Percentiles rank a stretch among this genome's conserved stretches.
phyloP scores from a whole-genome alignment of 2,888 invertebrate species.

The Scaptomyza parva region DNA sequence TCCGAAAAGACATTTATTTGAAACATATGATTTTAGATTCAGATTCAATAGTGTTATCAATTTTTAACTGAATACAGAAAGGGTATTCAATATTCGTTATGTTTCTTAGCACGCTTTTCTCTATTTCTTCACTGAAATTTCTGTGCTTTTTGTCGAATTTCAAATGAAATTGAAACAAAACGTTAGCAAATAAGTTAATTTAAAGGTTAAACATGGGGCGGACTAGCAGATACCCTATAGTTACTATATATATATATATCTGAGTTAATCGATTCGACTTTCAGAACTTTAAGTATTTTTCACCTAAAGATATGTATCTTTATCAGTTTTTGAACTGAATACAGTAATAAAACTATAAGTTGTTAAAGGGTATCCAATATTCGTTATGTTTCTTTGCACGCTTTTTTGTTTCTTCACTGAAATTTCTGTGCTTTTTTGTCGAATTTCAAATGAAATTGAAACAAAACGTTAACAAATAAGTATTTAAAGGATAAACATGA shows the following conservation, averaged over 20 bases:
- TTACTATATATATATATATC: too few species aligned
- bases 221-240: slow-evolving; percentile 2
- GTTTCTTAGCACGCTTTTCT: neutral
- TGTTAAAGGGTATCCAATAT: neutral
- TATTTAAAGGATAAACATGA: neutral
- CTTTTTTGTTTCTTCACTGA: slow-evolving; percentile 15
- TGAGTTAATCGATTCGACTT: too few species aligned
- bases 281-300: too few species aligned
- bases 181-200: slow-evolving; percentile 9
- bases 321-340: too few species aligned
- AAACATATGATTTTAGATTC: too few species aligned
- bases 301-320: too few species aligned
- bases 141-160: slow-evolving; percentile 24
- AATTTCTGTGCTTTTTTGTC: slow-evolving; percentile 28
- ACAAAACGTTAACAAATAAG: slow-evolving; percentile 28
- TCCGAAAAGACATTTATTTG: too few species aligned
- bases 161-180: slow-evolving; percentile 42
- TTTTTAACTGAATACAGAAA: too few species aligned
- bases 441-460: slow-evolving; percentile 38
- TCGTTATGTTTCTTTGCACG: neutral
- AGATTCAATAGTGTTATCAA: too few species aligned
- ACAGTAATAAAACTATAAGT: too few species aligned
- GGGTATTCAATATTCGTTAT: neutral
- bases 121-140: slow-evolving; percentile 26
- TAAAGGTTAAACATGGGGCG: neutral